A percentile compares a stretch with the other conserved stretches of the same genome.
These are phyloP conservation scores for Porites divaricata DNA, from an alignment of 92 coral and sea anemone genomes.

Conservation along the genomic window DNA sequence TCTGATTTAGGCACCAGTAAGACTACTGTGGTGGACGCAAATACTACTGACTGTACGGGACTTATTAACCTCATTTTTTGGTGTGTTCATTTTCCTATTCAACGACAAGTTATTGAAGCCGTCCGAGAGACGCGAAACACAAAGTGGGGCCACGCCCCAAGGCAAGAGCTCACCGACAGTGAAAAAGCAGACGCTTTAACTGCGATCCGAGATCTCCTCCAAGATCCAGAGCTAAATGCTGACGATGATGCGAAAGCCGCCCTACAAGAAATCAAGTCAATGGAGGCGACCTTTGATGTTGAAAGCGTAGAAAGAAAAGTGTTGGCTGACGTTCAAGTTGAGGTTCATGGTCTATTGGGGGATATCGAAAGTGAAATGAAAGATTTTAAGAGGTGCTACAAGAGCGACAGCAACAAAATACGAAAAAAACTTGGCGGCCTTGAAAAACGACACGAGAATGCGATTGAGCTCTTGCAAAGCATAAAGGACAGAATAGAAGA, in stretches of 20 bases:
- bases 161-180: slow-evolving; percentile 38
- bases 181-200: slow-evolving; percentile 56
- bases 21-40: slow-evolving; percentile 41
- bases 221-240: slow-evolving; percentile 52
- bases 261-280: slow-evolving; percentile 24
- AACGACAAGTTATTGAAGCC: slow-evolving; percentile 13
- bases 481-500: slow-evolving; percentile 10
- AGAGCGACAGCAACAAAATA: not conserved
- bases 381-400: not conserved
- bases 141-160: slow-evolving; percentile 72
- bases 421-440: not conserved
- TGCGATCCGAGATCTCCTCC: slow-evolving; percentile 42
- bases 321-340: slow-evolving; percentile 8
- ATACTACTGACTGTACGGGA: slow-evolving; percentile 73
- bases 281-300: slow-evolving; percentile 44
- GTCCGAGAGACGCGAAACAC: slow-evolving; percentile 60
- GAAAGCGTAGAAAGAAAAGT: slow-evolving; percentile 26
- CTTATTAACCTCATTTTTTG: slow-evolving; percentile 62
- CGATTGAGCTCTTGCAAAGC: not conserved
- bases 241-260: slow-evolving; percentile 58
- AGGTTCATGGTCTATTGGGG: not conserved
- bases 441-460: not conserved
- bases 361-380: not conserved
- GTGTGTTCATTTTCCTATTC: slow-evolving; percentile 59
- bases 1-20: slow-evolving; percentile 48